Base-by-base conservation (phyloP, 2,113 vertebrate species). In the Irena cyanogastra region DNA sequence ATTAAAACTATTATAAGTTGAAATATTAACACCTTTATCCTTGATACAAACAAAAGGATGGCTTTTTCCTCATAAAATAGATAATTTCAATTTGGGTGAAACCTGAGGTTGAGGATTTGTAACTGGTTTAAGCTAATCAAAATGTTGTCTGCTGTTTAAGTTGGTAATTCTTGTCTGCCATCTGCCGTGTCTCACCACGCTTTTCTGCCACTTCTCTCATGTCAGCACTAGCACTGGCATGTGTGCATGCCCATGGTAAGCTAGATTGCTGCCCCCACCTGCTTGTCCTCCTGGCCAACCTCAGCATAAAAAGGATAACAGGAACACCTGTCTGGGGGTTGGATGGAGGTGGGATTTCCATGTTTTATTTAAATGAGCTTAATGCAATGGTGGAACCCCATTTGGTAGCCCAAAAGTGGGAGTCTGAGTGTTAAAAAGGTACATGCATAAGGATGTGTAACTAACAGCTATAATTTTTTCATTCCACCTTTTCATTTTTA, bases 171-270 rank as follows among this genome's bases (percentile, higher is more conserved):
- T 37, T 33, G 35, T 52, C 66, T 33, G 22, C 33, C 9, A 6
- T 54, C 79, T 64, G 21, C 52, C 1, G 7, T 20, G 19, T 83
- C 53, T 76, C 41, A 61, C 23, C 41, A n/a, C 0, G 0, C 9
- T 85, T 90, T 90, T 54, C 47, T 92, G n/a, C 18, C 27, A 13
- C 35, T 79, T 82, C 35, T 78, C 24, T 53, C 56, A 10, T 47
- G 37, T 79, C 75, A 60, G 66, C 35, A 31, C 20, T 50, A 76
- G 15, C 35, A 56, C 30, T 16, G 85, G 31, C 31, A 39, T 1
- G 5, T 5, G 7, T 35, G 23, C 28, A 39, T 54, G 14, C 10
- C 26, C 33, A 18, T 4, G 33, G 47, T 56, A 83, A 88, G 27
- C 21, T 60, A 35, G 13, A 47, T 14, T 2, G 1, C 30, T 79